phyloP scores from a whole-genome alignment of 92 coral and sea anemone species.

The Blastomussa wellsi region DNA sequence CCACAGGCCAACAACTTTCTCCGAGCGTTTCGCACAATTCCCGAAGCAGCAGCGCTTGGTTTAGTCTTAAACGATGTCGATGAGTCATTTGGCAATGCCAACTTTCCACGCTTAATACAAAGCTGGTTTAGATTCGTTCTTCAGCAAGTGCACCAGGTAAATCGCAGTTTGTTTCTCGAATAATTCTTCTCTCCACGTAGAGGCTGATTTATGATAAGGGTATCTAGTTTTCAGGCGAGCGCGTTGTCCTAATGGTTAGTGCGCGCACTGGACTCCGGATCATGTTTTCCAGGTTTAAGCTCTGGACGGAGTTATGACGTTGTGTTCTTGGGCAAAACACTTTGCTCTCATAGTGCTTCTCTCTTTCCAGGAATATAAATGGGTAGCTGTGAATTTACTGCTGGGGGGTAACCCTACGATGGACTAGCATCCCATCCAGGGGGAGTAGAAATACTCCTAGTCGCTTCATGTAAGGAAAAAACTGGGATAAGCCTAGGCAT shows the following conservation, averaged over 20 bases:
- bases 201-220: not conserved
- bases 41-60: constrained; percentile 97
- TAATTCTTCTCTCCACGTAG: not conserved
- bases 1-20: constrained; percentile 95
- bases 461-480: too few relatives aligned
- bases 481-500: too few relatives aligned
- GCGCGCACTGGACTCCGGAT: too few relatives aligned
- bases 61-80: constrained; percentile 87
- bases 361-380: too few relatives aligned
- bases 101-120: constrained; percentile 91
- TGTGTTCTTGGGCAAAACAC: too few relatives aligned
- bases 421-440: too few relatives aligned
- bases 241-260: not conserved
- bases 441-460: too few relatives aligned
- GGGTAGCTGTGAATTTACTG: too few relatives aligned
- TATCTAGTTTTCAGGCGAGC: not conserved
- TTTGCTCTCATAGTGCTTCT: too few relatives aligned
- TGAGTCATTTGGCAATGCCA: constrained; percentile 90
- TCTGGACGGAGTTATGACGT: too few relatives aligned
- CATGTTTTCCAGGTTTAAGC: too few relatives aligned
- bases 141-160: constrained; percentile 93
- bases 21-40: constrained; percentile 96
- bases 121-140: constrained; percentile 97
- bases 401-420: too few relatives aligned
- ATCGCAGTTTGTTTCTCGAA: not conserved